These are phyloP conservation scores for Diaphora mendica DNA, from an alignment of 2,888 invertebrate genomes.

Conservation along the genomic window DNA sequence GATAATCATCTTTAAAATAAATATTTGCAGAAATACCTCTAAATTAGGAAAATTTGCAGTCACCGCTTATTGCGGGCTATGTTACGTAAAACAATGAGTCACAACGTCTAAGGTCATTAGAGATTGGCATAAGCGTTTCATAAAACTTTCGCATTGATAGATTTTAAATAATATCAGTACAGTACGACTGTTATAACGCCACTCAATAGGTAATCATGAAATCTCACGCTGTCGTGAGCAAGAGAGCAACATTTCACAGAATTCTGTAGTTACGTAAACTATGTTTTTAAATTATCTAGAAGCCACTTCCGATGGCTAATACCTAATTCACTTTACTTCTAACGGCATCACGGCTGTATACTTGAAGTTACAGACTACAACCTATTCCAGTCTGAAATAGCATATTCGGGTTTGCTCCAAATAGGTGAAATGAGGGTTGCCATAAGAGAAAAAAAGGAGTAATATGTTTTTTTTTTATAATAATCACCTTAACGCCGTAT, in stretches of 20 bases:
- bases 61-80: too few species aligned
- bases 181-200: background rate
- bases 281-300: too few species aligned
- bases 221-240: too few species aligned
- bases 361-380: background rate
- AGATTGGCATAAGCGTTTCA: background rate
- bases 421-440: background rate
- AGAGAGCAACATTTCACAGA: background rate
- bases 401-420: background rate
- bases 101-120: background rate
- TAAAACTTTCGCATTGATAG: background rate
- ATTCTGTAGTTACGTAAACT: background rate
- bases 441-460: background rate
- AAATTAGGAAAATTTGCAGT: too few species aligned
- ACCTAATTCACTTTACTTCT: background rate
- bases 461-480: too few species aligned
- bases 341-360: background rate
- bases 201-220: background rate
- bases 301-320: background rate
- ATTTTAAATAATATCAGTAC: background rate
- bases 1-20: too few species aligned
- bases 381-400: background rate
- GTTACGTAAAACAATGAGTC: background rate
- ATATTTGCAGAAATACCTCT: too few species aligned
- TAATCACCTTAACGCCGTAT: constrained; percentile 86